These are phyloP conservation scores for Tokudaia muenninki DNA, from an alignment of 2,797 vertebrate genomes.

Conservation along the genomic window DNA sequence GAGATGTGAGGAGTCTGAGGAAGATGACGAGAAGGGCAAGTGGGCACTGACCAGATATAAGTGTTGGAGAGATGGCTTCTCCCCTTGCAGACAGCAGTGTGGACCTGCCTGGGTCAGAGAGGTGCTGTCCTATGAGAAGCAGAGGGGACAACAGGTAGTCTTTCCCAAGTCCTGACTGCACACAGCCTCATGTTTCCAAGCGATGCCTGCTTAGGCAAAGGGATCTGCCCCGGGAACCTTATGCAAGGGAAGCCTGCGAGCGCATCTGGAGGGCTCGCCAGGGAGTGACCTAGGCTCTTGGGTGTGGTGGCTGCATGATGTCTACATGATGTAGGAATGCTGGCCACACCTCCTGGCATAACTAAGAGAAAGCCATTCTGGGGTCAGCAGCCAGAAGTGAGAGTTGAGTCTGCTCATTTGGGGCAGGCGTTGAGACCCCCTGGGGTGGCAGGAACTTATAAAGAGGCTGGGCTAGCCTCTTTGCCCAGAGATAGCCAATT, in stretches of 20 bases:
- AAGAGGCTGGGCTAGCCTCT: background rate
- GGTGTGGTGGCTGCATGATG: accelerated
- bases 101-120: background rate
- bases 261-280: background rate
- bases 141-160: accelerated
- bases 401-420: background rate
- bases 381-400: background rate
- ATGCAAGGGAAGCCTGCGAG: background rate
- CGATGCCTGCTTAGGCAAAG: background rate
- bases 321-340: background rate
- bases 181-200: background rate
- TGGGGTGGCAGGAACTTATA: accelerated
- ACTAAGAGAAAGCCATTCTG: background rate
- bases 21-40: background rate
- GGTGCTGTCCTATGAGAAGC: background rate
- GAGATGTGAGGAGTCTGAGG: background rate
- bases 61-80: background rate
- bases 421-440: background rate
- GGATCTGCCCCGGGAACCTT: background rate
- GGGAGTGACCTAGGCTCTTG: background rate
- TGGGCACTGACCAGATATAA: background rate
- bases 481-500: background rate
- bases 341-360: background rate
- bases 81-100: background rate
- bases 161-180: background rate